A percentile compares a stretch with the other conserved stretches of the same genome.
Evolutionary conservation across 2,888 invertebrate species (phyloP).

Genomic region (Yponomeuta cagnagella): DNA sequence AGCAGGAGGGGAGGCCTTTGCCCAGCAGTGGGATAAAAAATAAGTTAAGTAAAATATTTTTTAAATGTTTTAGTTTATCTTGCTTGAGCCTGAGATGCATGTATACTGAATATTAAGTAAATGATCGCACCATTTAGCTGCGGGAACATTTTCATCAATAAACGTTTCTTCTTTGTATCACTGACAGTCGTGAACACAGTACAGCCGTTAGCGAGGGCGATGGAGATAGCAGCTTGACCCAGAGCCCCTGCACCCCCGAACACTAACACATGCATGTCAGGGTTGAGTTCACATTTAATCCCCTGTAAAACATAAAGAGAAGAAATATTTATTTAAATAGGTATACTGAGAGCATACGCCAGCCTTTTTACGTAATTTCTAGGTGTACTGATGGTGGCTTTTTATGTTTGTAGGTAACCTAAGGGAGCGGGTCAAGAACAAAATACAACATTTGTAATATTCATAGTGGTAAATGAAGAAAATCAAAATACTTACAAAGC

Average conservation of each 20-base stretch:
- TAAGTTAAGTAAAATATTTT: no score
- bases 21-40: no score
- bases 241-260: slow-evolving; percentile 51
- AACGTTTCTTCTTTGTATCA: slow-evolving; percentile 43
- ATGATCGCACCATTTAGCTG: slow-evolving; percentile 15
- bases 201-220: slow-evolving; percentile 39
- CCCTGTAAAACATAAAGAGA: slow-evolving; percentile 16
- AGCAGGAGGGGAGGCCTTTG: no score
- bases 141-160: slow-evolving; percentile 43
- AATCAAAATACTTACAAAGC: slow-evolving; percentile 33
- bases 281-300: slow-evolving; percentile 21
- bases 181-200: slow-evolving; percentile 50
- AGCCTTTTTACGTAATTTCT: no score
- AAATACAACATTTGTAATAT: background rate
- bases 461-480: background rate
- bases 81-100: no score
- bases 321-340: no score
- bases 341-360: no score
- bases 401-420: no score
- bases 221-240: slow-evolving; percentile 47
- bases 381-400: no score
- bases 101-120: no score
- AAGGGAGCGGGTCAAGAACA: no score
- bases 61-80: no score
- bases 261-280: slow-evolving; percentile 31